phyloP scores from a whole-genome alignment of 2,888 invertebrate genomes.

The Margaritifera margaritifera region DNA sequence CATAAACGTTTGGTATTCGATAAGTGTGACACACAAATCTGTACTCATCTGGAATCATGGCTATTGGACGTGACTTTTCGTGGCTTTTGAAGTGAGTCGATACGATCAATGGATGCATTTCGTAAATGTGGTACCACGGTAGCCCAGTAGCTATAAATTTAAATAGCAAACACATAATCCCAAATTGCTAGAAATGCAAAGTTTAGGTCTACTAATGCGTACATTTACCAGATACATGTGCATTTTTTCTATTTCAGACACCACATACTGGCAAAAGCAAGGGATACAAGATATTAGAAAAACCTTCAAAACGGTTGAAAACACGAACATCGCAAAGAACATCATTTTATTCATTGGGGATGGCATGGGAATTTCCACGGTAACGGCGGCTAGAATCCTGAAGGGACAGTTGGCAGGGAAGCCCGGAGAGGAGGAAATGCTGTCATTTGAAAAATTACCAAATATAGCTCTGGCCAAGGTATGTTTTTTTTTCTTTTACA shows the following conservation, averaged over 20 bases:
- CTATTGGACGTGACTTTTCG: too few species aligned
- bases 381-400: constrained; percentile 56
- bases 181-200: too few species aligned
- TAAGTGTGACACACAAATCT: too few species aligned
- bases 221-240: too few species aligned
- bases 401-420: constrained; percentile 49
- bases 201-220: too few species aligned
- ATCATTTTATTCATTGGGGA: constrained; percentile 65
- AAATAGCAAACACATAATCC: too few species aligned
- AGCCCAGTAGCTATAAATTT: too few species aligned
- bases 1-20: too few species aligned
- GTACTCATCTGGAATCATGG: too few species aligned
- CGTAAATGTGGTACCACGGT: too few species aligned
- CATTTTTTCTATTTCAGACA: constrained; percentile 16
- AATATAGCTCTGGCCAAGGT: constrained; percentile 82
- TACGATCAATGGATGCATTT: too few species aligned
- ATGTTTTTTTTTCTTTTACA: not conserved
- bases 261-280: constrained; percentile 71
- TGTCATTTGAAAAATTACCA: constrained; percentile 83
- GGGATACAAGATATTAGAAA: constrained; percentile 75
- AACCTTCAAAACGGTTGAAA: constrained; percentile 77
- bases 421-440: constrained; percentile 79
- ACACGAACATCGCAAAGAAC: constrained; percentile 58
- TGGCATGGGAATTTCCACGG: constrained; percentile 75
- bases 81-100: too few species aligned